phyloP scores from a whole-genome alignment of 1,140 invertebrate genomes.

The Drosophila tani region DNA sequence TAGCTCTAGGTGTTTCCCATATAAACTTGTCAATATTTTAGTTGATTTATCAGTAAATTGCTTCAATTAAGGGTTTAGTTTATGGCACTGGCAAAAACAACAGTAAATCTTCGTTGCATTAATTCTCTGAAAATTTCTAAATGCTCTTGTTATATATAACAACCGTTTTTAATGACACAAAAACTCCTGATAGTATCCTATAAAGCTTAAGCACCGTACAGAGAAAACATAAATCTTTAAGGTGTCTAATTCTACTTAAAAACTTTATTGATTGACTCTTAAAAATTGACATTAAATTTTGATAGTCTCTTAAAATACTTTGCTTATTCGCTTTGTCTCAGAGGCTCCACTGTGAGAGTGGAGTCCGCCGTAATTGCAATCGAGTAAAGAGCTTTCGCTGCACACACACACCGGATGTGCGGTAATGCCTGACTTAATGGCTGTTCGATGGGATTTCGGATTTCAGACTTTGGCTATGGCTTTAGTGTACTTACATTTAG shows the following conservation, averaged over 20 bases:
- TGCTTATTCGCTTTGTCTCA: background rate
- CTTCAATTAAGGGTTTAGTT: conserved; percentile 23
- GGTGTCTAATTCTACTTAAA: background rate
- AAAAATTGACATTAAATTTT: background rate
- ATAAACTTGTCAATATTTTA: conserved; percentile 25
- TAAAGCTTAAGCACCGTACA: background rate
- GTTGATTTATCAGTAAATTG: background rate
- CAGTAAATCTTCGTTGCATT: background rate
- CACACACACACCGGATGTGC: conserved; percentile 17
- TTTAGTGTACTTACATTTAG: conserved; percentile 60
- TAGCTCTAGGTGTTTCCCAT: conserved; percentile 12
- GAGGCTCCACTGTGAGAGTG: background rate
- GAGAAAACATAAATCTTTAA: background rate
- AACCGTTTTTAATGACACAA: background rate
- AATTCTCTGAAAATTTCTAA: background rate
- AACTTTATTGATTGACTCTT: background rate
- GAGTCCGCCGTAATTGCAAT: conserved; percentile 33
- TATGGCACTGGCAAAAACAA: background rate
- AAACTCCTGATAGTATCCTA: background rate
- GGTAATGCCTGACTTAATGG: conserved; percentile 23
- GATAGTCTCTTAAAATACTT: background rate
- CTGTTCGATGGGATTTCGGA: conserved; percentile 13
- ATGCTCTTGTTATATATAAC: too few species aligned
- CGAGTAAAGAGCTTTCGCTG: conserved; percentile 35
- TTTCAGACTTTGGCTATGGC: conserved; percentile 11